Evolutionary conservation across 2,888 invertebrate species (phyloP).

Genomic region (Mechanitis messenoides): DNA sequence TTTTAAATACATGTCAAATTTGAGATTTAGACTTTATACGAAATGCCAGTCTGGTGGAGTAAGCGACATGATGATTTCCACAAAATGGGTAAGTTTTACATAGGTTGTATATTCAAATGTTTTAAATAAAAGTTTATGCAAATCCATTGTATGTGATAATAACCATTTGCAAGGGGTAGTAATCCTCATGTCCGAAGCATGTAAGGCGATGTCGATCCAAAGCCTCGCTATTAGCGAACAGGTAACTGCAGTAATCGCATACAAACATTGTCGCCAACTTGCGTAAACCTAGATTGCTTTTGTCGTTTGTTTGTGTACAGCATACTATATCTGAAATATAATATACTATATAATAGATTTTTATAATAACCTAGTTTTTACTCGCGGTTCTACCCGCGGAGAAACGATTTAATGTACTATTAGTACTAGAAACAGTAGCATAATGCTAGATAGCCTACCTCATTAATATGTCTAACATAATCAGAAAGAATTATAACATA

Average conservation of each 20-base stretch:
- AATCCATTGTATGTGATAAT: slow-evolving; percentile 9
- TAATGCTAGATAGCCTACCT: too few relatives aligned
- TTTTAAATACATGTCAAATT: too few relatives aligned
- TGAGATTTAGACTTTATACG: too few relatives aligned
- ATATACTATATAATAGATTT: not conserved
- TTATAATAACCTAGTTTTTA: not conserved
- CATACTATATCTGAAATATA: slow-evolving; percentile 55
- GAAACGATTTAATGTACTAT: too few relatives aligned
- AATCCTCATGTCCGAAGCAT: slow-evolving; percentile 45
- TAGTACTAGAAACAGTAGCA: too few relatives aligned
- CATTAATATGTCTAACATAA: too few relatives aligned
- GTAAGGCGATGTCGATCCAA: slow-evolving; percentile 53
- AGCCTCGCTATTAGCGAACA: slow-evolving; percentile 61
- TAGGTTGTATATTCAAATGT: too few relatives aligned
- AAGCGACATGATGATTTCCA: too few relatives aligned
- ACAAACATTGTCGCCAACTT: slow-evolving; percentile 63
- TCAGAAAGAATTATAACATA: too few relatives aligned
- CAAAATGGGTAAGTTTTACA: not conserved
- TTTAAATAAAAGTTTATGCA: too few relatives aligned
- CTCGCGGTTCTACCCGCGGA: too few relatives aligned
- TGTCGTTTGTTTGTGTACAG: slow-evolving; percentile 51
- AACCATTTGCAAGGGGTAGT: slow-evolving; percentile 38
- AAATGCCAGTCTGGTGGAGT: too few relatives aligned
- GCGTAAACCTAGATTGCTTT: slow-evolving; percentile 44
- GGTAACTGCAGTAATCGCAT: slow-evolving; percentile 61